Percentiles rank a stretch among this genome's conserved stretches.
Evolutionary conservation across 2,113 vertebrate genomes (phyloP).

Genomic region (Alaudala cheleensis): DNA sequence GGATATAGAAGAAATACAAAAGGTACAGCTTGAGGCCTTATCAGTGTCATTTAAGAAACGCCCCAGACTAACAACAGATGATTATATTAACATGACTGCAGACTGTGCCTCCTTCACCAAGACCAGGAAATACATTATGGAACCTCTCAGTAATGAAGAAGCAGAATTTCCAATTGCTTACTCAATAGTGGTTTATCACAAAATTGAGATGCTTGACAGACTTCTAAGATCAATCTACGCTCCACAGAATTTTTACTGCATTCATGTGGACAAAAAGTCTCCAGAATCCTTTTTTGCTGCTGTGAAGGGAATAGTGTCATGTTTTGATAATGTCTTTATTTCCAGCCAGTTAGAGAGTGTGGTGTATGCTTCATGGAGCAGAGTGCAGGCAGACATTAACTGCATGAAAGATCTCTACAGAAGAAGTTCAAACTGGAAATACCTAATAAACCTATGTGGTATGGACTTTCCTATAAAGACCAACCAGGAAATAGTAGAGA

Average conservation of each 20-base stretch:
- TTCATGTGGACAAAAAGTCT: slow-evolving; percentile 83
- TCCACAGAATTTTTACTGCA: slow-evolving; percentile 84
- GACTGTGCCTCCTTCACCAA: slow-evolving; percentile 80
- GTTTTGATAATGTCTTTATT: slow-evolving; percentile 88
- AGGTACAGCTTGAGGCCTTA: slow-evolving; percentile 76
- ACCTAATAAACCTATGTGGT: slow-evolving; percentile 91
- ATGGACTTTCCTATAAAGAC: slow-evolving; percentile 95
- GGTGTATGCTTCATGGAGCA: slow-evolving; percentile 85
- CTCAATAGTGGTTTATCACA: slow-evolving; percentile 89
- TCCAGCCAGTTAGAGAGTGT: slow-evolving; percentile 79
- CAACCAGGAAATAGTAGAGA: slow-evolving; percentile 87
- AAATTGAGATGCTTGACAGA: slow-evolving; percentile 88
- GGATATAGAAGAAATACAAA: slow-evolving; percentile 76
- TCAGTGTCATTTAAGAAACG: slow-evolving; percentile 72
- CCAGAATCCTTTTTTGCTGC: slow-evolving; percentile 71
- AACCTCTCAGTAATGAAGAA: slow-evolving; percentile 85
- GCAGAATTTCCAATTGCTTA: slow-evolving; percentile 87
- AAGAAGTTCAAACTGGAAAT: slow-evolving; percentile 80
- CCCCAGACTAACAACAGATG: slow-evolving; percentile 63
- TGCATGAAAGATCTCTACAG: slow-evolving; percentile 89
- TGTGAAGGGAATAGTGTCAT: slow-evolving; percentile 78
- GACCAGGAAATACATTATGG: slow-evolving; percentile 80
- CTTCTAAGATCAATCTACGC: slow-evolving; percentile 81
- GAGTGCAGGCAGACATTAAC: slow-evolving; percentile 92
- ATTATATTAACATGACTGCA: slow-evolving; percentile 80